Percentiles rank a stretch among this genome's conserved stretches.
These are phyloP conservation scores for Caenorhabditis sinica DNA, from an alignment of 2,888 invertebrate genomes.

Conservation along the genomic window DNA sequence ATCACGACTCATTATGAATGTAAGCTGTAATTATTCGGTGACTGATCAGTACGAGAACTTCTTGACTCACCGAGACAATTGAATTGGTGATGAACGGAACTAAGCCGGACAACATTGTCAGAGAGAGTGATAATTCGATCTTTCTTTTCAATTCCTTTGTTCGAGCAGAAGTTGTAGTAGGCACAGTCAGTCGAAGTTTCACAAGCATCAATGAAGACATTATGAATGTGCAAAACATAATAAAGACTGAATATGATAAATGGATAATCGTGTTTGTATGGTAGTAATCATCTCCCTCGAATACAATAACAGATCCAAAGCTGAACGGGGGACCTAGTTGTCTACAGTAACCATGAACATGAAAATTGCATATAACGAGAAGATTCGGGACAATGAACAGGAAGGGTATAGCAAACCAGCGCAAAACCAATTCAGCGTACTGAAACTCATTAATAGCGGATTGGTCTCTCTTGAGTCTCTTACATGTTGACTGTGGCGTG, in stretches of 20 bases:
- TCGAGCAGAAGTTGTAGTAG: not conserved
- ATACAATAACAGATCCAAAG: constrained; percentile 42
- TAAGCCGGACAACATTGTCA: constrained; percentile 38
- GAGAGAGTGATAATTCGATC: constrained; percentile 37
- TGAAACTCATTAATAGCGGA: constrained; percentile 4
- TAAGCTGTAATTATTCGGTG: constrained; percentile 26
- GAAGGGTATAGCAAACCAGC: constrained; percentile 31
- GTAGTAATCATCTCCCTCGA: not conserved
- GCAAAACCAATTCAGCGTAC: constrained; percentile 8
- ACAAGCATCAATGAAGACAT: constrained; percentile 26
- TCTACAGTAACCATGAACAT: constrained; percentile 22
- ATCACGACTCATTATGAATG: constrained; percentile 5
- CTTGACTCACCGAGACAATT: constrained; percentile 43
- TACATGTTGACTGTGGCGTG: constrained; percentile 29
- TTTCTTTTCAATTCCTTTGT: constrained; percentile 26
- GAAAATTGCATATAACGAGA: constrained; percentile 21
- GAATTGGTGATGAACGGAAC: constrained; percentile 53
- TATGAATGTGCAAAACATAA: not conserved
- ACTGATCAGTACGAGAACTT: not conserved
- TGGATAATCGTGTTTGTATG: not conserved
- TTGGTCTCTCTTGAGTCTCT: not conserved
- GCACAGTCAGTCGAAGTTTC: constrained; percentile 19
- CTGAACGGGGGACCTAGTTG: constrained; percentile 42
- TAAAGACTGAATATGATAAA: constrained; percentile 6
- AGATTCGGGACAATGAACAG: constrained; percentile 17